Evolutionary conservation across 2,797 vertebrate species (phyloP), one percentile per base, ranked within the genome.

Genomic region (Lepus townsendii): DNA sequence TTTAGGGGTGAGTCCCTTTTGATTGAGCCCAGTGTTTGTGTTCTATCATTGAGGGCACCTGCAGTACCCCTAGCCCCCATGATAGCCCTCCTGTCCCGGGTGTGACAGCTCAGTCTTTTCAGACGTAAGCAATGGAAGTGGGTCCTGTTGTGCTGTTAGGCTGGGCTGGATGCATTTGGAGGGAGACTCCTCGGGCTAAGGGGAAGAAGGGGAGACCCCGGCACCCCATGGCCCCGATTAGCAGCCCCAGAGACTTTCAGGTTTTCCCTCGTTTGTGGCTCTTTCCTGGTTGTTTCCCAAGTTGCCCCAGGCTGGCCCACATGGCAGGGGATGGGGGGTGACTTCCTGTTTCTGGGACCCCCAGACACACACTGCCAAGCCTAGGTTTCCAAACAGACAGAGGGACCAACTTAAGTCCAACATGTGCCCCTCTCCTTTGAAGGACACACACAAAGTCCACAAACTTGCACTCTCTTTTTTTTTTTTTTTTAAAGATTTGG

Each of bases 51-150:
- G 75, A 96, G 0, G 0, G 42, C 85, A 96, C n/a, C 86, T 66
- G 42, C 42, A 14, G 60, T 62, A 85, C 89, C 96, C 93, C 35
- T 71, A 69, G 50, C 76, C 93, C 96, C 93, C 83, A 2, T 38
- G 95, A 95, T 79, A 95, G 38, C 79, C 30, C 73, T 80, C 95
- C 54, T 95, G 96, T 96, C 85, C 91, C 93, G 76, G 69, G 52
- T 85, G 92, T 12, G 71, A 47, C 96, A 72, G 96, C 95, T 96
- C 72, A 95, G 91, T 78, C 62, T 68, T 83, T 97, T 95, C 89
- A 90, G 38, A 83, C 91, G 87, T 73, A 65, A 96, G 83, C 76
- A 85, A n/a, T 77, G 76, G 22, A 84, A 95, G 85, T 35, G 85
- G n/a, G 26, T 0, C 12, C 5, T 30, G 11, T 73, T 76, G 73